These are phyloP conservation scores for Thalpophila matura DNA, from an alignment of 2,888 invertebrate genomes.

Conservation along the genomic window DNA sequence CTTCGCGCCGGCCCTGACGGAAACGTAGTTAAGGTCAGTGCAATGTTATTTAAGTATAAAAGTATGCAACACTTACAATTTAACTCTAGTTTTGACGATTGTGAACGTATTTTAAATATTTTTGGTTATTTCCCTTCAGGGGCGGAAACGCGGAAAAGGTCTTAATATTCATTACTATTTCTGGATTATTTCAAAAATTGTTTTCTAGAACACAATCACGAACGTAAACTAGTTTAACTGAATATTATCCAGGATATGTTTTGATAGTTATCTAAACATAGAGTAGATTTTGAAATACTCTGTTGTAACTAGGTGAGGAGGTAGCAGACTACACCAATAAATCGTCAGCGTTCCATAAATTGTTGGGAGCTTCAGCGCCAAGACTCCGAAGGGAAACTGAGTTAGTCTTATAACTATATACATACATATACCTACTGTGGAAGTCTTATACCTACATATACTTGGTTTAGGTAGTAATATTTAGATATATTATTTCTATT, in stretches of 20 bases:
- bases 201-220: background rate
- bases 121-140: background rate
- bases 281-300: slow-evolving; percentile 11
- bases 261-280: slow-evolving; percentile 27
- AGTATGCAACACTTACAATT: slow-evolving; percentile 34
- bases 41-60: slow-evolving; percentile 40
- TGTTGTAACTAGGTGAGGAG: slow-evolving; percentile 20
- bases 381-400: slow-evolving; percentile 5
- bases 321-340: slow-evolving; percentile 27
- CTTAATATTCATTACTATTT: no score
- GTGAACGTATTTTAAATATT: slow-evolving; percentile 2
- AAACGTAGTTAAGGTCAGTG: slow-evolving; percentile 43
- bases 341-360: slow-evolving; percentile 21
- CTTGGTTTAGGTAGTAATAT: no score
- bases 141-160: background rate
- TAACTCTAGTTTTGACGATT: slow-evolving; percentile 22
- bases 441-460: no score
- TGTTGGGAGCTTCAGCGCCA: slow-evolving; percentile 15
- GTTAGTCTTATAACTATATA: no score
- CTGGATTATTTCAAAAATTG: no score
- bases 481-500: no score
- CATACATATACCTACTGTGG: no score
- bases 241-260: slow-evolving; percentile 7
- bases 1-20: slow-evolving; percentile 46
- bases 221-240: background rate